phyloP scores from a whole-genome alignment of 2,888 invertebrate genomes.

The Sminthurinus aureus region DNA sequence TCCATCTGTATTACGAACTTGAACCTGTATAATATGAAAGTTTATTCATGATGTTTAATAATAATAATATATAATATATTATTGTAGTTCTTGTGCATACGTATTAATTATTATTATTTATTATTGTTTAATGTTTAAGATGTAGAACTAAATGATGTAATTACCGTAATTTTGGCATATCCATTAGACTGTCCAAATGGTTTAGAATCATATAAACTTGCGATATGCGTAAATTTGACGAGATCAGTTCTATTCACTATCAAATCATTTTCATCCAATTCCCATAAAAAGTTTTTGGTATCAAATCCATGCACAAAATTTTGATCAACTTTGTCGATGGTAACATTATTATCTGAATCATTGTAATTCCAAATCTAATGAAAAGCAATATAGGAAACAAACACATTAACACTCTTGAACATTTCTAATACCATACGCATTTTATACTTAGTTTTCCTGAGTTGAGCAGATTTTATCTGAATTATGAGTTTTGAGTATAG shows the following conservation, averaged over 20 bases:
- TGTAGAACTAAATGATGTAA: not conserved
- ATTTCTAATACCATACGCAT: too few relatives aligned
- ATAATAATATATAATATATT: not conserved
- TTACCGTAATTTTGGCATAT: conserved; percentile 62
- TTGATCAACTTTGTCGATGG: conserved; percentile 61
- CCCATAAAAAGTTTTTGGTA: conserved; percentile 64
- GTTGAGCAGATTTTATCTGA: too few relatives aligned
- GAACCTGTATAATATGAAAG: conserved; percentile 66
- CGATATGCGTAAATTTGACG: conserved; percentile 42
- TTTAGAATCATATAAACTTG: conserved; percentile 57
- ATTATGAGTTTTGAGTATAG: too few relatives aligned
- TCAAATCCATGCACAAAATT: conserved; percentile 63
- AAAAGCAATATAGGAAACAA: conserved; percentile 33
- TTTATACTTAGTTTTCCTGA: too few relatives aligned
- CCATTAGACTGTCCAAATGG: conserved; percentile 59
- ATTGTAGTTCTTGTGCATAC: too few relatives aligned
- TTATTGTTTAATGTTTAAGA: too few relatives aligned
- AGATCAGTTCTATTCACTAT: conserved; percentile 41
- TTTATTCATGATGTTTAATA: not conserved
- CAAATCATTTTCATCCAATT: conserved; percentile 41
- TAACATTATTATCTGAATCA: conserved; percentile 68
- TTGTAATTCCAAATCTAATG: conserved; percentile 70
- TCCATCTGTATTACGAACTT: conserved; percentile 64
- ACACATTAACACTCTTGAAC: conserved; percentile 24
- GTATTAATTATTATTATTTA: too few relatives aligned